phyloP scores from a whole-genome alignment of 2,113 vertebrate species.

The Sylvia atricapilla region DNA sequence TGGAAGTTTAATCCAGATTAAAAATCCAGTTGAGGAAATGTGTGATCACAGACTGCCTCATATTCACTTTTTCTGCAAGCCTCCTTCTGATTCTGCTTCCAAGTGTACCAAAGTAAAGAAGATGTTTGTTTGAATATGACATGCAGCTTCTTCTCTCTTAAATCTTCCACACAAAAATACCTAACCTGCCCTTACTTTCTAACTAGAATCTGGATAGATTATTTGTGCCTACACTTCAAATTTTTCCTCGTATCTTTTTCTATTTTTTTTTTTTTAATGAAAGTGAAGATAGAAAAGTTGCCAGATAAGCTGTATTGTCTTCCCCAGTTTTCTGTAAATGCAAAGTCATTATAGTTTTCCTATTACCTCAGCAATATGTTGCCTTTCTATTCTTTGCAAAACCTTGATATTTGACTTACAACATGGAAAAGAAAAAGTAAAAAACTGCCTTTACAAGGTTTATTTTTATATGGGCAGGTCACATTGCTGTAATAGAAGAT shows the following conservation, averaged over 20 bases:
- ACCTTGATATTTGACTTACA: background rate
- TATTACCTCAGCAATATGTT: conserved; percentile 21
- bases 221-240: background rate
- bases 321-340: background rate
- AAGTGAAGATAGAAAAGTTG: background rate
- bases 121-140: background rate
- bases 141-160: background rate
- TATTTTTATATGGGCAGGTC: background rate
- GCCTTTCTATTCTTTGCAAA: background rate
- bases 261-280: background rate
- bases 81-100: background rate
- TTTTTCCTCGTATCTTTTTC: background rate
- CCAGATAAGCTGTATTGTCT: background rate
- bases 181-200: background rate
- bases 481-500: background rate
- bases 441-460: background rate
- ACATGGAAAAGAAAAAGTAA: background rate
- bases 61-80: background rate
- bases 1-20: background rate
- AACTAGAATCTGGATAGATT: background rate
- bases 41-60: background rate
- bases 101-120: background rate
- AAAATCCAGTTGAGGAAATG: accelerated
- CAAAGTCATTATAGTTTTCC: conserved; percentile 12
- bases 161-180: background rate